Conservation (phyloP, 2,888 invertebrate genomes). For the Schizotus pectinicornis region DNA sequence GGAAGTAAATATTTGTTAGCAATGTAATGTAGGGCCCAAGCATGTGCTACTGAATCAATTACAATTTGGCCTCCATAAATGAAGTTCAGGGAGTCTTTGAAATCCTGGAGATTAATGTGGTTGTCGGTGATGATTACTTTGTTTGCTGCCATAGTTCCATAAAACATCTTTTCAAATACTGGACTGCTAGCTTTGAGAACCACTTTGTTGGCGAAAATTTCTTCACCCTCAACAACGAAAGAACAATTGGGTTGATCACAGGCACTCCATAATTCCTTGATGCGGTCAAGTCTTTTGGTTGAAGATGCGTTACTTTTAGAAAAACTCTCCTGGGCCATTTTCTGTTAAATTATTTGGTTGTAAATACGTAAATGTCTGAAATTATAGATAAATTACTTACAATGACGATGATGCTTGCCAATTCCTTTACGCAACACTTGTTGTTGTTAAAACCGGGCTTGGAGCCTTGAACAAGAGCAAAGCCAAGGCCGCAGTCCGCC, state of each 20-base stretch:
- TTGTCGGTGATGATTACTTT: constrained; percentile 62
- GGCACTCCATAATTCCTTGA: no score
- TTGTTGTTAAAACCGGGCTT: no score
- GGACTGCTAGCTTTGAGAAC: constrained; percentile 71
- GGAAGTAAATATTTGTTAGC: constrained; percentile 70
- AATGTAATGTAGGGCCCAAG: constrained; percentile 69
- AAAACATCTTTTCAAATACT: constrained; percentile 73
- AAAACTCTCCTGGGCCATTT: no score
- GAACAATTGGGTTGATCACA: constrained; percentile 65
- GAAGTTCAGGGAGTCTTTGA: constrained; percentile 66
- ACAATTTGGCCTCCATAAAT: constrained; percentile 67
- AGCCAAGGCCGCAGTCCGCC: no score
- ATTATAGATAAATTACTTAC: no score
- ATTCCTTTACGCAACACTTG: no score
- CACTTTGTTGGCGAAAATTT: constrained; percentile 66
- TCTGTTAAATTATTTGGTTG: no score
- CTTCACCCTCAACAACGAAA: constrained; percentile 62
- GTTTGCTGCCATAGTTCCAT: constrained; percentile 63
- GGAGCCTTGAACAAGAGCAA: no score
- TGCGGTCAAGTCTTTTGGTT: no score
- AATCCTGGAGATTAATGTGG: constrained; percentile 67
- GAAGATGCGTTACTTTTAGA: no score
- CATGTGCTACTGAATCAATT: constrained; percentile 64
- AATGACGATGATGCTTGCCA: no score
- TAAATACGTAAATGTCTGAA: no score